Base-by-base conservation (phyloP, 2,113 vertebrate genomes). In the Setophaga coronata region DNA sequence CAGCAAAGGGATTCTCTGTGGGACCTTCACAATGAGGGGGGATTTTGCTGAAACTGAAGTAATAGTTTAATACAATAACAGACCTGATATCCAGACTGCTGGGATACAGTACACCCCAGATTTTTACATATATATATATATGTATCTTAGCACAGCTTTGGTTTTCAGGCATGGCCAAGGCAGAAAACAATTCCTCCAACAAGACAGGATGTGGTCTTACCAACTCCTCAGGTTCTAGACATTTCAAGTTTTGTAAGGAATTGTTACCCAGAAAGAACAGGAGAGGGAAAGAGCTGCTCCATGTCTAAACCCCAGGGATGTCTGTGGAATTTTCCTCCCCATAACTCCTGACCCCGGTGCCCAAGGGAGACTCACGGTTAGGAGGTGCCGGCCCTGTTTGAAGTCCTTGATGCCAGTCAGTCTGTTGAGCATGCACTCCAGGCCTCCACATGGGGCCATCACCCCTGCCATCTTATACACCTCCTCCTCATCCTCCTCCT, bases 401-500 rank as follows among this genome's bases (percentile, higher is more conserved):
- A 99, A 99, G 87, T 99, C 99, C 97, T 98, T 99, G 97, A 99
- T 99, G 66, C 99, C 99, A 23, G 99, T 99, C 90, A 99, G 97
- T 54, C 99, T 98, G 98, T 98, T 99, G 70, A 99, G 98, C 99
- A 99, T 99, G 94, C 99, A 99, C 85, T 99, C 99, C 92, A 99
- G 96, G 51, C 99, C 99, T 33, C 99, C 99, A 67, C 99, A 99
- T 60, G 99, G 99, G 4, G 99, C 99, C 99, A 99, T 99, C 77
- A 99, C 99, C 10, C 99, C 98, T 9, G 99, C 99, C 99, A 99
- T 99, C 96, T 99, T 99, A 90, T 99, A 99, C 20, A 99, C 99
- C 82, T 99, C 99, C 72, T 99, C 99, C 91, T 99, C 99, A 82
- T 99, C 99, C 90, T 99, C 99, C 92, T 99, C 99, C 90, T 99